phyloP scores from a whole-genome alignment of 2,888 invertebrate genomes.

The Operophtera brumata region DNA sequence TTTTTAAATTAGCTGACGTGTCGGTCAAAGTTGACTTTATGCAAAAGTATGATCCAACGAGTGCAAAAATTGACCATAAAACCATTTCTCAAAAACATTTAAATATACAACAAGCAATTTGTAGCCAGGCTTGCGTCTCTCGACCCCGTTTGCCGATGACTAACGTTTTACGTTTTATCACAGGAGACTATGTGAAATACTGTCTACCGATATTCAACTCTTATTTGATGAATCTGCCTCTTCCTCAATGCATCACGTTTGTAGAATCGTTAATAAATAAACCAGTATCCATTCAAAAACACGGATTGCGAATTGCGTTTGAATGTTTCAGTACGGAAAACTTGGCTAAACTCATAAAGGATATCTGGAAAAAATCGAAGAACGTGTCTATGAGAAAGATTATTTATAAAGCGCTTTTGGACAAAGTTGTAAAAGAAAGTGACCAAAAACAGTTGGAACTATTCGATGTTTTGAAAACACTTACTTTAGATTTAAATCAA shows the following conservation, averaged over 20 bases:
- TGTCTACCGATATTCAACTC: conserved; percentile 50
- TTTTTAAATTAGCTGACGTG: conserved; percentile 47
- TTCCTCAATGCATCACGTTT: conserved; percentile 41
- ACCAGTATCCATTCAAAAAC: conserved; percentile 56
- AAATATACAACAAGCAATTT: conserved; percentile 50
- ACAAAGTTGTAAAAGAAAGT: conserved; percentile 35
- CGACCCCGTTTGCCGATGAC: conserved; percentile 51
- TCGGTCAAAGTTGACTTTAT: conserved; percentile 41
- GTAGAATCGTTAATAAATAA: conserved; percentile 44
- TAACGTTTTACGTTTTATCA: conserved; percentile 41
- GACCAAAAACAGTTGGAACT: conserved; percentile 34
- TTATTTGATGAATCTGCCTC: conserved; percentile 48
- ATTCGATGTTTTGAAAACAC: conserved; percentile 44
- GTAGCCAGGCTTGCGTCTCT: conserved; percentile 45
- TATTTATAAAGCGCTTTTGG: conserved; percentile 44
- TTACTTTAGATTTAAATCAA: conserved; percentile 44
- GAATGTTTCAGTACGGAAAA: conserved; percentile 43
- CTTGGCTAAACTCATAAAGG: conserved; percentile 38
- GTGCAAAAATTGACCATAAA: conserved; percentile 45
- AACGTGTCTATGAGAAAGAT: conserved; percentile 50
- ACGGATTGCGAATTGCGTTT: conserved; percentile 55
- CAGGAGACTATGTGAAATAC: conserved; percentile 52
- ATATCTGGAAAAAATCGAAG: conserved; percentile 49
- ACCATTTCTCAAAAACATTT: conserved; percentile 37
- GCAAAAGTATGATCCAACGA: conserved; percentile 44